Evolutionary conservation across 2,113 vertebrate species (phyloP).

Genomic region (Xiphophorus maculatus): DNA sequence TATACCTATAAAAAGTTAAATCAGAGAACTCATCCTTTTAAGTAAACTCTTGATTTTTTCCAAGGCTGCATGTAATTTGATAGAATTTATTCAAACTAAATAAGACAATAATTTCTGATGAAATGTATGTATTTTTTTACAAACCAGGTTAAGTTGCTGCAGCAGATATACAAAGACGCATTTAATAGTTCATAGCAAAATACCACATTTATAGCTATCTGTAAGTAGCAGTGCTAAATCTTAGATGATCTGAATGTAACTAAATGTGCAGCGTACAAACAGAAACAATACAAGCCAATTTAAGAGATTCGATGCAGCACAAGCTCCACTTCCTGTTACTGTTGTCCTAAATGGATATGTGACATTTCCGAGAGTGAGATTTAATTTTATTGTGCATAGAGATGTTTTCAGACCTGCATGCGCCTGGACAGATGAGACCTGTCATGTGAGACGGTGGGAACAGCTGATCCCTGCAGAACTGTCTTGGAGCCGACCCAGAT

Average conservation of each 20-base stretch:
- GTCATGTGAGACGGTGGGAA: conserved; percentile 34
- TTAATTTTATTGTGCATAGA: conserved; percentile 24
- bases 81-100: too few species aligned
- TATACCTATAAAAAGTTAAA: too few species aligned
- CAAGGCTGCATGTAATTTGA: too few species aligned
- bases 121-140: too few species aligned
- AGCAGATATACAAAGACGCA: too few species aligned
- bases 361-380: conserved; percentile 26
- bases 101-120: too few species aligned
- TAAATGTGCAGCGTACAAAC: conserved; percentile 14
- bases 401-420: conserved; percentile 18
- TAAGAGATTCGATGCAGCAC: background rate
- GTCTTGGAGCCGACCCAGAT: conserved; percentile 58
- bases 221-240: conserved; percentile 18
- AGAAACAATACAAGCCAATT: background rate
- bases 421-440: conserved; percentile 46
- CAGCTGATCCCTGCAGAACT: conserved; percentile 55
- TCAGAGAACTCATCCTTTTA: too few species aligned
- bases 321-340: background rate
- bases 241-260: background rate
- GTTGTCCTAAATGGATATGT: conserved; percentile 19
- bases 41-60: too few species aligned
- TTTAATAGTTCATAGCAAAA: too few species aligned
- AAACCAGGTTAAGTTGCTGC: too few species aligned
- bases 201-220: too few species aligned